These are phyloP conservation scores for Tenthredo livida DNA, from an alignment of 2,888 invertebrate genomes.

Conservation along the genomic window DNA sequence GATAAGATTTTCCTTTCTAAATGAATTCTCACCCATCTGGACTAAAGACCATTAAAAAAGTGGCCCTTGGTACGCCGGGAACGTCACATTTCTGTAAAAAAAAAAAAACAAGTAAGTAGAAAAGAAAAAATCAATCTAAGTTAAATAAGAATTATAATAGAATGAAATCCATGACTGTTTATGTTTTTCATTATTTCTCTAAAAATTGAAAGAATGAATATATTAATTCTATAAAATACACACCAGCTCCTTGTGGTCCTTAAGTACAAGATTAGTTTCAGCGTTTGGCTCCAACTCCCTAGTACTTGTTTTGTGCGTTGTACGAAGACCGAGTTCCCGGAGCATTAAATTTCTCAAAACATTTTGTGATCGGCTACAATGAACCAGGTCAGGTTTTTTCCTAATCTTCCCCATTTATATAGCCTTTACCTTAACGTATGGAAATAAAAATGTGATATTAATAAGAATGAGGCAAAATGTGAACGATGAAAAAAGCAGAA, in stretches of 20 bases:
- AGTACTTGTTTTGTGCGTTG: conserved; percentile 76
- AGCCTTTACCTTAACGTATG: background rate
- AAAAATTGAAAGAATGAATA: background rate
- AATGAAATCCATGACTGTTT: background rate
- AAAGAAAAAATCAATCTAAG: background rate
- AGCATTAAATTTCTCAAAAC: conserved; percentile 71
- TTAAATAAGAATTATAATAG: background rate
- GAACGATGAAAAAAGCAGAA: too few relatives aligned
- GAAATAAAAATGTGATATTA: too few relatives aligned
- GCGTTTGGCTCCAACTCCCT: conserved; percentile 82
- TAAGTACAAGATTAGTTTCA: conserved; percentile 84
- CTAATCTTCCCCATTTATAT: conserved; percentile 64
- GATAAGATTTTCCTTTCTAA: background rate
- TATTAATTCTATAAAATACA: conserved; percentile 60
- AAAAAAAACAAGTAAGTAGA: too few relatives aligned
- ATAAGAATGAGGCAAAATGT: too few relatives aligned
- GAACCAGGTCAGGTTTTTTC: conserved; percentile 62
- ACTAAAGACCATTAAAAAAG: conserved; percentile 93
- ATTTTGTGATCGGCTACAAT: conserved; percentile 65
- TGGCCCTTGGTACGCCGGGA: conserved; percentile 88
- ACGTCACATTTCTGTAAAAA: conserved; percentile 84
- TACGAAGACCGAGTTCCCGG: conserved; percentile 70
- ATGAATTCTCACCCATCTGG: conserved; percentile 86
- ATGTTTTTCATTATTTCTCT: background rate
- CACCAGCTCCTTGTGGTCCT: conserved; percentile 83